Evolutionary conservation across 2,888 invertebrate species (phyloP), one percentile per base, ranked within the genome.

Genomic region (Buathra laborator): DNA sequence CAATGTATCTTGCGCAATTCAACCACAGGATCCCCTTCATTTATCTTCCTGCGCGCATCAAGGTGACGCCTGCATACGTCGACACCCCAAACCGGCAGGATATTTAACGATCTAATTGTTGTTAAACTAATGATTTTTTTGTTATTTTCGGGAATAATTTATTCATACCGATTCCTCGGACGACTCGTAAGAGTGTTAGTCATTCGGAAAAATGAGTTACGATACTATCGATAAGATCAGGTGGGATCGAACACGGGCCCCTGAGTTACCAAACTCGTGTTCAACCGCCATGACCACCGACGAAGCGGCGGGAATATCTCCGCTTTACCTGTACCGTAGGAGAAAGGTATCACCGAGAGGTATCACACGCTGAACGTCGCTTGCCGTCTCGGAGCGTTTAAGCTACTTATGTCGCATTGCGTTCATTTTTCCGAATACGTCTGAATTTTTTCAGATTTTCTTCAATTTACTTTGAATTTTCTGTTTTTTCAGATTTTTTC

Each of bases 1-100:
- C 86, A 44, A 83, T 84, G 32, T 75, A 32, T 85, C 75, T 67
- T 79, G 72, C 37, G 76, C 56, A 74, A 82, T 81, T 85, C 82
- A 87, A 71, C 56, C 88, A 90, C 89, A 90, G 89, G 88, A 88
- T 82, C 89, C 91, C 89, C 88, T 79, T 10, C 79, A 86, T 90
- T 89, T 51, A 78, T 93, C 7, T 93, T 10, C 92, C 93, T 93
- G 91, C 88, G 66, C 86, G 53, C 71, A 87, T 92, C 92, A 90
- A 92, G 91, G 88, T 77, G 85, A 90, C 88, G 90, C 84, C 85
- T 88, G 75, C n/a, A 78, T 83, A 86, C 87, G 84, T 76, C 89
- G 90, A 67, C 87, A 83, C 87, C 91, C 89, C 92, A 92, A 93
- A 93, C 80, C 87, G 78, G 37, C 43, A 87, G 84, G 91, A 85